Evolutionary conservation across 2,888 invertebrate species (phyloP), one percentile per base, ranked within the genome.

Genomic region (Carpatolechia fugitivella): DNA sequence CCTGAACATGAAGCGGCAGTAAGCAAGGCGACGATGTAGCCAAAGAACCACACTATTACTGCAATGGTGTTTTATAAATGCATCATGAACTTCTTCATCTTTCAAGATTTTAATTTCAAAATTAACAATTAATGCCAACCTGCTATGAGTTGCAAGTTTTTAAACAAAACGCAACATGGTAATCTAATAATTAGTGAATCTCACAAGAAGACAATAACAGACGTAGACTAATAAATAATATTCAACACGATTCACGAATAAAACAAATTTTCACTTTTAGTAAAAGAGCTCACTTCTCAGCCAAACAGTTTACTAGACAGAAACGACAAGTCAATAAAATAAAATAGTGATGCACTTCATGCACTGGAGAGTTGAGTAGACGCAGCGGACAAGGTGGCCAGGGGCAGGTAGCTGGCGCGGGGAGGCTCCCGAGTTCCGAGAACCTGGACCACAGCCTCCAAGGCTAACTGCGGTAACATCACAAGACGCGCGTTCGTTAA

Each of bases 401-500:
- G 65, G 70, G 66, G 70, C 57, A 54, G 65, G 59, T n/a, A 63
- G 65, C 68, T 66, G 65, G 65, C 65, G 68, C 66, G 60, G 59
- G 53, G 50, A 47, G 56, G 56, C 60, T 53, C 55, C 64, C 57
- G 62, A 65, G 71, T 89, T 88, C 89, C 72, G 78, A 85, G 89
- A 89, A 89, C 74, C 66, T 72, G 71, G 70, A 69, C 63, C 69
- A 70, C 76, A 80, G 79, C 79, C 79, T 84, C 83, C 77, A 71
- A 78, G 78, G 76, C 77, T 76, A 71, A 69, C 70, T 24, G 44
- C 44, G 44, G 44, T 13, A 29, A 44, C 44, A 44, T 44, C 44
- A 44, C 79, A 86, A 68, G 72, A 72, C 68, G 65, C 64, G 63
- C 73, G 80, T 85, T 85, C 82, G 85, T 88, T 87, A 84, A 82